Evolutionary conservation across 2,113 vertebrate species (phyloP), one percentile per base, ranked within the genome.

Genomic region (Microcebus ravelobensis): DNA sequence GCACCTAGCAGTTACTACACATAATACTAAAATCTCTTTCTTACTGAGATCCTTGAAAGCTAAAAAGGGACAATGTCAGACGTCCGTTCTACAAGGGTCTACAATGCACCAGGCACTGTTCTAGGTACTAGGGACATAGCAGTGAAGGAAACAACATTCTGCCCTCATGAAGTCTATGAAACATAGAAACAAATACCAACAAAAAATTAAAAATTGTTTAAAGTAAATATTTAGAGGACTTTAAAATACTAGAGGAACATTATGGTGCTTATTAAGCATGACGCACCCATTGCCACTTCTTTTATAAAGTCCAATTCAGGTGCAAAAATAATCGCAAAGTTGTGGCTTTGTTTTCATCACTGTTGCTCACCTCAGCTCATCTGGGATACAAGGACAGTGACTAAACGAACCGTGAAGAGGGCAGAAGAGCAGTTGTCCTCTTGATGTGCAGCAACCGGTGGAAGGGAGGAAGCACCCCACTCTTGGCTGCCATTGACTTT

Each of bases 71-170:
- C 34, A 89, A 17, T 82, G 73, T 77, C 81, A n/a, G n/a, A 34
- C 95, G 36, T 74, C 63, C 50, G 18, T 70, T 87, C 59, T 73
- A 70, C 6, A 81, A 79, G 50, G 63, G 2, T 12, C 21, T 61
- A 57, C 50, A 71, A 34, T 34, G 8, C 79, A 36, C 6, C 42
- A 61, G 21, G 42, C 17, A 29, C 70, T 92, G 10, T n/a, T 82
- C n/a, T 73, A 52, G 45, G 52, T 45, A 31, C 34, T 39, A 3
- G 12, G 48, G 14, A 39, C 34, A 67, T 10, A 89, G 17, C n/a
- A 90, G 42, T 15, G 36, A n/a, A 57, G 42, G 81, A 92, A 86
- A 93, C 36, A 57, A 83, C 68, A 18, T 84, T 77, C 86, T 92
- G 13, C 61, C 71, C 15, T 87, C 29, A 11, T 34, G 45, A 7